Base-by-base conservation (phyloP, 2,888 invertebrate genomes). In the Cheiracanthium punctorium region DNA sequence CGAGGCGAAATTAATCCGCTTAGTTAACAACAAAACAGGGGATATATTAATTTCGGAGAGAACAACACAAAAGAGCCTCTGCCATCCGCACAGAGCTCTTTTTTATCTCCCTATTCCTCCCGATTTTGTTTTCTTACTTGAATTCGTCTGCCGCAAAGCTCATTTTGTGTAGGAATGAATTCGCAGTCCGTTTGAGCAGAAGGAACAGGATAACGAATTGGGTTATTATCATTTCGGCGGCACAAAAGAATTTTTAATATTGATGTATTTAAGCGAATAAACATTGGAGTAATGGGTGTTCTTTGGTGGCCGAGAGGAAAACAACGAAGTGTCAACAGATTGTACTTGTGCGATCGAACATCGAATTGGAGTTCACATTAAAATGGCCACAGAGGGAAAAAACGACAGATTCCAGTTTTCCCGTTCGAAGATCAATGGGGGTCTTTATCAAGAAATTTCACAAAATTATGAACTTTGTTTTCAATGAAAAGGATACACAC, bases 1-100 rank as follows among this genome's bases (percentile, higher is more conserved):
- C 24, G 58, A 24, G 24, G 24, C 58, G 58, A 24, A 58, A 58
- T 58, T 58, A 58, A 58, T 58, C 20, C 58, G 58, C 58, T 58
- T 58, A 20, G 24, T 58, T 58, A 58, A 58, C 58, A 58, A 58
- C 58, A 58, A 58, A 48, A 58, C 8, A 8, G 7, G 20, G 12
- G 58, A 58, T 58, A 58, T 58, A 58, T 58, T 58, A 58, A 58
- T 58, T 58, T 58, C 58, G 58, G 58, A 24, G 58, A 5, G 58
- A n/a, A n/a, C 5, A 24, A 58, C 58, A 58, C 58, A 58, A 58
- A 58, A 24, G 58, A 58, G 58, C 24, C 14, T 17, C n/a, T 48
- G 58, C 24, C 24, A 58, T 58, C 24, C 4, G n/a, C n/a, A n/a
- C 58, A 58, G 14, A 48, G 43, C 14, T 58, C 17, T 58, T 58